phyloP scores from a whole-genome alignment of 2,797 vertebrate species.

The Halcyon leucocephala region DNA sequence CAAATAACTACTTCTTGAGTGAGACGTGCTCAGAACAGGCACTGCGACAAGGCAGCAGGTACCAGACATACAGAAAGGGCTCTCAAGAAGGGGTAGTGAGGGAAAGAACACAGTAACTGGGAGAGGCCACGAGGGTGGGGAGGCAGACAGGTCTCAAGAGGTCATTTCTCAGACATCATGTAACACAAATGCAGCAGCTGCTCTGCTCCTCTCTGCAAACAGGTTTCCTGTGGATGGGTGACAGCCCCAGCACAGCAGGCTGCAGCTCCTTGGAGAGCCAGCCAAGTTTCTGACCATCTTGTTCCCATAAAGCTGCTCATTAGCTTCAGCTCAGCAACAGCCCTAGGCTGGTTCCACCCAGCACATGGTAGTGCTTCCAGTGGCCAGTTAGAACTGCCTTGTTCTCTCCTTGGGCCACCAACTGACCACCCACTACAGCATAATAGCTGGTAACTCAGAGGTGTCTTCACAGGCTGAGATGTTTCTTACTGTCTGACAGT shows the following conservation, averaged over 20 bases:
- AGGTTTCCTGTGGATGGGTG: background rate
- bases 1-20: background rate
- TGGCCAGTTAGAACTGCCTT: slow-evolving; percentile 52
- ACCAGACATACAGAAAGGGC: fast-evolving
- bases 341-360: slow-evolving; percentile 56
- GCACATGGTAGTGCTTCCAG: slow-evolving; percentile 55
- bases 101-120: fast-evolving
- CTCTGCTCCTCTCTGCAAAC: background rate
- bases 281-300: slow-evolving; percentile 14
- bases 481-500: background rate
- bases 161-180: fast-evolving
- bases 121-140: background rate
- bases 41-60: background rate
- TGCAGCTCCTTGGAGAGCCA: background rate
- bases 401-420: slow-evolving; percentile 31
- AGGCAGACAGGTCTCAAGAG: background rate
- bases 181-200: background rate
- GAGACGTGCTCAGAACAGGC: background rate
- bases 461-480: background rate
- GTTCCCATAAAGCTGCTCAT: slow-evolving; percentile 55
- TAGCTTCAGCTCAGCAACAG: background rate
- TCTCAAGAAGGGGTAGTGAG: background rate
- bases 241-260: background rate
- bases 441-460: background rate
- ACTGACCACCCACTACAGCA: slow-evolving; percentile 38